These are phyloP conservation scores for Hyposoter dolosus DNA, from an alignment of 2,888 invertebrate species.

Conservation along the genomic window DNA sequence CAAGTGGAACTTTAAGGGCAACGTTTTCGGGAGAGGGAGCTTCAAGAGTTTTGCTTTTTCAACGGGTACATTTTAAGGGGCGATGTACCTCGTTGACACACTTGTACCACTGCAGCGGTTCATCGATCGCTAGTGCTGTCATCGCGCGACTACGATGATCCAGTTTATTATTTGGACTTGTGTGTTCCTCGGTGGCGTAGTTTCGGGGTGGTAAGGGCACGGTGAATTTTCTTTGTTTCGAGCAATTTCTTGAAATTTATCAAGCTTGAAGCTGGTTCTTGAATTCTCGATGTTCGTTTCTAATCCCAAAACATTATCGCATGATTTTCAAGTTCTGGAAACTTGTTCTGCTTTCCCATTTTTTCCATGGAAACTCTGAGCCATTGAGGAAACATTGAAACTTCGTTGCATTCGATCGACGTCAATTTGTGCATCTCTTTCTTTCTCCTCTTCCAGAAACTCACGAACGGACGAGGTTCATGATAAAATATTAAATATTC, in stretches of 20 bases:
- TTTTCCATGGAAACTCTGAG: background rate
- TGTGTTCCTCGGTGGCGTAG: background rate
- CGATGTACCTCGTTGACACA: slow-evolving; percentile 16
- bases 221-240: background rate
- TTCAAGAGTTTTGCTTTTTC: background rate
- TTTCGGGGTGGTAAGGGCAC: background rate
- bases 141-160: slow-evolving; percentile 7
- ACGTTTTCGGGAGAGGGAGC: background rate
- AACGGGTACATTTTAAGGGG: background rate
- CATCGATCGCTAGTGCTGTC: slow-evolving; percentile 4
- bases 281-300: background rate
- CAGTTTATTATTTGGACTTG: slow-evolving; percentile 5
- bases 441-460: background rate
- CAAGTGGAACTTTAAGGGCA: background rate
- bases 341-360: background rate
- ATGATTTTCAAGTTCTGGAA: background rate
- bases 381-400: background rate
- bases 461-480: background rate
- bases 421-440: background rate
- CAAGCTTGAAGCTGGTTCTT: background rate
- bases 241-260: background rate
- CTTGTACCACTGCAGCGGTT: slow-evolving; percentile 10
- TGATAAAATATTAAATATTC: background rate
- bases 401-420: background rate
- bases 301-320: background rate